Conservation (phyloP, 2,113 vertebrate species). For the Tragelaphus strepsiceros region DNA sequence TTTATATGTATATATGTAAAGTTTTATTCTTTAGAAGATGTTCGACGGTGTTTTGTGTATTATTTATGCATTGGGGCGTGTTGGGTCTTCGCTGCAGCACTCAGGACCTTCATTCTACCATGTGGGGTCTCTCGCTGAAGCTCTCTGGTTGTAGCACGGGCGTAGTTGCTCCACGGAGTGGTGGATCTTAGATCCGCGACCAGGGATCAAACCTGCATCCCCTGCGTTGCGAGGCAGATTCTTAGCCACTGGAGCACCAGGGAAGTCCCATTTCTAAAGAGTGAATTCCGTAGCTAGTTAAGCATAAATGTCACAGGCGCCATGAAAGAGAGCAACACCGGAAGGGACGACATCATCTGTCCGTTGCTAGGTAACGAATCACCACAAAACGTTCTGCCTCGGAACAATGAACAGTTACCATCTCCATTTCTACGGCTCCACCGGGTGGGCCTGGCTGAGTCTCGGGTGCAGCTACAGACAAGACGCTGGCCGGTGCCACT, state of each 20-base stretch:
- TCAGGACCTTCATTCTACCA: fast-evolving
- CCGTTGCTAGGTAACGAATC: background rate
- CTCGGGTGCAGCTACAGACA: fast-evolving
- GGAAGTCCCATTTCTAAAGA: background rate
- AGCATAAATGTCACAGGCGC: background rate
- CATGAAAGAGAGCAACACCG: background rate
- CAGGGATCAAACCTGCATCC: background rate
- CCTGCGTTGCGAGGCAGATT: background rate
- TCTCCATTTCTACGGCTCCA: background rate
- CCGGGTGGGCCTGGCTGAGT: too few species aligned
- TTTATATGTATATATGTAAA: background rate
- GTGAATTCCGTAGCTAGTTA: background rate
- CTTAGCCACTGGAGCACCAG: background rate
- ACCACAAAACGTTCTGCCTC: background rate
- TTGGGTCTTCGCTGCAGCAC: fast-evolving
- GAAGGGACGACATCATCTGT: background rate
- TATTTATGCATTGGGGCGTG: fast-evolving
- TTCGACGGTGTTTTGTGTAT: fast-evolving
- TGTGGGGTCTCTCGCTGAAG: fast-evolving
- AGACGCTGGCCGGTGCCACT: fast-evolving
- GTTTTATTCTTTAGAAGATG: background rate
- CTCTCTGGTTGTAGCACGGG: fast-evolving
- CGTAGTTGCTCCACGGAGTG: background rate
- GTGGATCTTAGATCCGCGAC: background rate
- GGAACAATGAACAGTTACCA: background rate